Conservation (phyloP, 2,113 vertebrate genomes). For the Dromaius novaehollandiae region DNA sequence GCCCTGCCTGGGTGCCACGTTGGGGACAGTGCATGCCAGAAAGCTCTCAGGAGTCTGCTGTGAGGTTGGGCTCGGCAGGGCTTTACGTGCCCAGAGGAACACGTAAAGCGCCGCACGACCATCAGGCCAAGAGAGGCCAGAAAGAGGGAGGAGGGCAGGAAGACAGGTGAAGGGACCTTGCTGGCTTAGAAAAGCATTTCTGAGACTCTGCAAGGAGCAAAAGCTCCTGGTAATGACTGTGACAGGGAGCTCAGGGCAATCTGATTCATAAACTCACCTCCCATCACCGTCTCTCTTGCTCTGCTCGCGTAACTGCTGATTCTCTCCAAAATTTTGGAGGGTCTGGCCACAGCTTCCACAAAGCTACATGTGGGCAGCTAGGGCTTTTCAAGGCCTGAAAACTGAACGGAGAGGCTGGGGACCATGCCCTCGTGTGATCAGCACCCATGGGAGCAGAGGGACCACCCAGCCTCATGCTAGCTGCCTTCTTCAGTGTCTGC, state of each 20-base stretch:
- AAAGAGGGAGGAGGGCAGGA: not conserved
- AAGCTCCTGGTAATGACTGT: not conserved
- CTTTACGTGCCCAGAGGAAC: not conserved
- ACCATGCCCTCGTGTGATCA: not conserved
- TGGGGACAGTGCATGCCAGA: too few relatives aligned
- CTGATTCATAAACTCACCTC: not conserved
- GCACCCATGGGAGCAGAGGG: not conserved
- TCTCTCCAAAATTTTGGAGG: not conserved
- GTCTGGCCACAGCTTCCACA: not conserved
- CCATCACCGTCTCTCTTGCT: not conserved
- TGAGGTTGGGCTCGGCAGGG: not conserved
- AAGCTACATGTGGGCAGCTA: not conserved
- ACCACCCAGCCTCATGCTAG: not conserved
- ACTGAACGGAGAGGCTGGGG: not conserved
- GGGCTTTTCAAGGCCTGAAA: not conserved
- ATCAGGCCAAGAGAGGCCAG: not conserved
- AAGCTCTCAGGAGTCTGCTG: not conserved
- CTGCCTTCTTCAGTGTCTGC: not conserved
- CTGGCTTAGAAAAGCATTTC: not conserved
- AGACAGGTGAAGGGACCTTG: not conserved
- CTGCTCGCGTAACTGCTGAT: not conserved
- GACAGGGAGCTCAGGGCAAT: not conserved
- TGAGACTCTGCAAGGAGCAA: not conserved
- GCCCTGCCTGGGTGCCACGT: not conserved
- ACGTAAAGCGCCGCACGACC: not conserved